These are phyloP conservation scores for Gallirallus australis DNA, from an alignment of 2,797 vertebrate species.

Conservation along the genomic window DNA sequence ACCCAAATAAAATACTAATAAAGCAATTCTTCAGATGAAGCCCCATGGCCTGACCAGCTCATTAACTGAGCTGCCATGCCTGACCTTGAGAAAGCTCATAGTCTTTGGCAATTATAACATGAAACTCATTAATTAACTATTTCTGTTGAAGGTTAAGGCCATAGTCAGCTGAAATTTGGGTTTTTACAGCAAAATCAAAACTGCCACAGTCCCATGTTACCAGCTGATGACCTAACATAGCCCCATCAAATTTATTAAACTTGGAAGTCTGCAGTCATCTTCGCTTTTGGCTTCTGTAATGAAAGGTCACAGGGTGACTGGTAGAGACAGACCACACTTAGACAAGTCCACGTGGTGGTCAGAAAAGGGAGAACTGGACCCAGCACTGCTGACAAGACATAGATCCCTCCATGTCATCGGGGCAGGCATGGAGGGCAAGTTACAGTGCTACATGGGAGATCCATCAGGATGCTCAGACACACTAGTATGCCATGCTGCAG, in stretches of 20 bases:
- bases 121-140: not conserved
- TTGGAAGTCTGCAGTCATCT: not conserved
- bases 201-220: not conserved
- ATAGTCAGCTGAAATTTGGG: not conserved
- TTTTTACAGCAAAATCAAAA: not conserved
- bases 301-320: not conserved
- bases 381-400: not conserved
- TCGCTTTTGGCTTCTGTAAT: not conserved
- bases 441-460: not conserved
- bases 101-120: not conserved
- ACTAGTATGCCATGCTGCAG: not conserved
- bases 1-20: fast-evolving
- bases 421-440: not conserved
- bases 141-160: not conserved
- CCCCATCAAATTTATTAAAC: not conserved
- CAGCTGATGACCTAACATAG: not conserved
- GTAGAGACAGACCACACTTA: not conserved
- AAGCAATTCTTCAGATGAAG: not conserved
- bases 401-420: fast-evolving
- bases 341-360: not conserved
- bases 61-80: not conserved
- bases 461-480: not conserved
- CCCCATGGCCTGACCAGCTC: not conserved
- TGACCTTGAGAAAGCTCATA: not conserved
- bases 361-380: not conserved